Evolutionary conservation across 2,888 invertebrate species (phyloP), one percentile per base, ranked within the genome.

Genomic region (Liopterus haemorrhoidalis): DNA sequence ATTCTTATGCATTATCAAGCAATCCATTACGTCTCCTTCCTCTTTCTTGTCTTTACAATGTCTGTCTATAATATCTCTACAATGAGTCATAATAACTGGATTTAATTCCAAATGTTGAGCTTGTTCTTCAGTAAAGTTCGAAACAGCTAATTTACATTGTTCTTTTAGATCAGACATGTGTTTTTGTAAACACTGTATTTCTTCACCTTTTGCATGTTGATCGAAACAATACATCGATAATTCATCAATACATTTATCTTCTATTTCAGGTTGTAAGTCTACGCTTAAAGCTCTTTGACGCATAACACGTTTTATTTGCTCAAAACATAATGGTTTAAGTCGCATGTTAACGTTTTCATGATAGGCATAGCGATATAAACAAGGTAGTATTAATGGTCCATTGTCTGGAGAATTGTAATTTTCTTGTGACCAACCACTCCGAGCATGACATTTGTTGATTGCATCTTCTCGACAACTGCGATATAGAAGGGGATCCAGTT

Each of bases 191-290:
- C 97, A 99, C 46, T 79, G 71, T 73, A 96, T 86, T 73, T 99
- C 97, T 65, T 90, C 86, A 18, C 92, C 91, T 64, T 83, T 85
- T 20, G 80, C 83, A n/a, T 83, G 82, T 64, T 87, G 85, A 54
- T 86, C 84, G 46, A 81, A 83, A 65, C 99, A 99, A 56, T 79
- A 74, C 46, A 76, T 74, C 0, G 88, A 85, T 14, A 99, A 74
- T 59, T 96, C 94, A 49, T 80, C 79, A 15, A 97, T 73, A 63
- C 99, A 99, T 24, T 75, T 76, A 58, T 87, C 85, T 69, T 96
- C 96, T 35, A 99, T 84, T 68, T 94, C 90, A 1, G 97, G 97
- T 59, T 93, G 82, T 27, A 99, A 73, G 62, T 94, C 89, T 1
- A 97, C 94, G 59, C 87, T 89, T 5, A 88, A 75, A 1, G 97